A percentile compares a stretch with the other conserved stretches of the same genome.
Conservation (phyloP, 2,888 invertebrate genomes). For the Ectemnius cavifrons region DNA sequence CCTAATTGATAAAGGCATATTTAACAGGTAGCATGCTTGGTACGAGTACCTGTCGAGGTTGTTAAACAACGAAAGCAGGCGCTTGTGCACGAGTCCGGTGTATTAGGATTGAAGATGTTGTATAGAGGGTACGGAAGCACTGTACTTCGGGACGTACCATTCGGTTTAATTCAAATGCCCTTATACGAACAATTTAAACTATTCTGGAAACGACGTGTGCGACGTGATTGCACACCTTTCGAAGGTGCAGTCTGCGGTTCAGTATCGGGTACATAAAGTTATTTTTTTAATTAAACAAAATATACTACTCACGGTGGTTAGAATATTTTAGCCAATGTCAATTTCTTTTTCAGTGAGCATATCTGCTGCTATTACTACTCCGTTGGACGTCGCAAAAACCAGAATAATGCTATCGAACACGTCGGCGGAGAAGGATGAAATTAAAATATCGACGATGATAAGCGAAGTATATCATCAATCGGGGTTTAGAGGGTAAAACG, state of each 20-base stretch:
- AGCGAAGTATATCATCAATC: conserved; percentile 82
- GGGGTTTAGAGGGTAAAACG: conserved; percentile 84
- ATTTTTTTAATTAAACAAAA: background rate
- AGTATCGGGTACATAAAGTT: conserved; percentile 82
- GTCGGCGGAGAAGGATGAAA: conserved; percentile 72
- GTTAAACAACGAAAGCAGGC: conserved; percentile 97
- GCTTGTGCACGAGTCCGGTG: conserved; percentile 74
- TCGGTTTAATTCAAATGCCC: conserved; percentile 97
- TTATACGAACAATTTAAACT: conserved; percentile 95
- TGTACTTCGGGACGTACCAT: conserved; percentile 91
- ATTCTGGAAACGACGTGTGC: conserved; percentile 76
- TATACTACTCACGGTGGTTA: background rate
- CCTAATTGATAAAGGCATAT: background rate
- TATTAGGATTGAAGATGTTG: conserved; percentile 77
- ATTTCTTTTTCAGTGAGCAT: conserved; percentile 82
- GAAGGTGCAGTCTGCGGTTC: conserved; percentile 93
- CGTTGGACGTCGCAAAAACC: conserved; percentile 97
- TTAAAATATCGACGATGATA: conserved; percentile 80
- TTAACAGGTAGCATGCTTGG: conserved; percentile 89
- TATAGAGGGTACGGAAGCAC: conserved; percentile 90
- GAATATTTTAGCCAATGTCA: conserved; percentile 4
- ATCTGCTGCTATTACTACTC: conserved; percentile 94
- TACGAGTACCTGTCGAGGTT: conserved; percentile 97
- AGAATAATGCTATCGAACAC: conserved; percentile 94
- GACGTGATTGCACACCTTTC: conserved; percentile 80